Percentiles rank a stretch among this genome's conserved stretches.
Conservation (phyloP, 1,140 invertebrate species). For the Heliconius congener region DNA sequence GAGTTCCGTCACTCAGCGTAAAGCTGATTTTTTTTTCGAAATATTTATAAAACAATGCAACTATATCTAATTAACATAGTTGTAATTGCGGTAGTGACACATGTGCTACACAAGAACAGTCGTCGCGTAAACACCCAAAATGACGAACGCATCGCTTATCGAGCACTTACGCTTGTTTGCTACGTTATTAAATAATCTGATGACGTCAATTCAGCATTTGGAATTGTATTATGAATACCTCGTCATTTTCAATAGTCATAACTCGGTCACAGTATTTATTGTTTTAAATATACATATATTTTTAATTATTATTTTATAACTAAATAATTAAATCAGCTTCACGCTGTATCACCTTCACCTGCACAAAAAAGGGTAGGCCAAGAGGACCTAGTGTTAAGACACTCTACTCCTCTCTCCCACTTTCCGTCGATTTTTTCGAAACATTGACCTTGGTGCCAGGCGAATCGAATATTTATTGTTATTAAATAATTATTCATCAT, state of each 20-base stretch:
- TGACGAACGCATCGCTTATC: constrained; percentile 26
- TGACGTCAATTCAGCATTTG: constrained; percentile 8
- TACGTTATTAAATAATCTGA: constrained; percentile 21
- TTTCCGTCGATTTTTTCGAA: no score
- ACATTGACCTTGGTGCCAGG: no score
- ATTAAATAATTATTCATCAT: not conserved
- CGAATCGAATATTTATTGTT: not conserved
- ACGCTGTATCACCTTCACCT: no score
- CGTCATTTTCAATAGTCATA: not conserved
- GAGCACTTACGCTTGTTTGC: not conserved
- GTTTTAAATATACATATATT: not conserved
- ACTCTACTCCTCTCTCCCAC: no score
- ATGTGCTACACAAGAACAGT: constrained; percentile 12
- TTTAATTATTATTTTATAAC: not conserved
- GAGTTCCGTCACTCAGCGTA: no score
- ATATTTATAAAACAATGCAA: no score
- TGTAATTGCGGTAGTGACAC: not conserved
- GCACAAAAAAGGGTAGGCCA: no score
- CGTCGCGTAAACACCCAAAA: constrained; percentile 21
- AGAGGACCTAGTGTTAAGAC: no score
- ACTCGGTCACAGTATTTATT: not conserved
- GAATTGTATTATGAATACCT: not conserved
- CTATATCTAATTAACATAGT: not conserved
- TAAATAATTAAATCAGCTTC: no score
- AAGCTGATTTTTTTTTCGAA: no score